Conservation (phyloP, 35 echinoderm and acorn worm species). For the Anneissia japonica region DNA sequence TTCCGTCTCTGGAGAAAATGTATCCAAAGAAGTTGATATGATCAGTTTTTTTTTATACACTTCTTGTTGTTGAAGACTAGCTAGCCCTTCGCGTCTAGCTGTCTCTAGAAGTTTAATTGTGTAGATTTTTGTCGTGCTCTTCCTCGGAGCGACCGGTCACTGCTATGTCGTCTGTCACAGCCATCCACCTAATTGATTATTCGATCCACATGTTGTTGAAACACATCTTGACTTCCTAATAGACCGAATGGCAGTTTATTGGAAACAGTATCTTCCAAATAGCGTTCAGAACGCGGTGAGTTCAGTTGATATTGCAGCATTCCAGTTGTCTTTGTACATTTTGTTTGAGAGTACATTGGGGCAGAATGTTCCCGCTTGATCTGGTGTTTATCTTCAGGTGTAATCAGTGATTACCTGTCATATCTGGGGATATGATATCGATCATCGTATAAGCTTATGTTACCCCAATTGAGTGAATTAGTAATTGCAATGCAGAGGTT, state of each 20-base stretch:
- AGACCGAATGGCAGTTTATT: conserved; percentile 31
- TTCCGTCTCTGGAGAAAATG: not conserved
- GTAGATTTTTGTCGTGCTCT: conserved; percentile 21
- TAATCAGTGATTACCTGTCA: too few relatives aligned
- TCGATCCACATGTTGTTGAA: conserved; percentile 25
- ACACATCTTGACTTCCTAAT: conserved; percentile 15
- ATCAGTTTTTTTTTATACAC: not conserved
- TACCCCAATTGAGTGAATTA: too few relatives aligned
- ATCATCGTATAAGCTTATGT: too few relatives aligned
- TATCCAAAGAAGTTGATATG: not conserved
- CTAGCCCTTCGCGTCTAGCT: not conserved
- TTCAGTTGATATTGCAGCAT: too few relatives aligned
- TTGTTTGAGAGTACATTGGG: too few relatives aligned
- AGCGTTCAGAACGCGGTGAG: conserved; percentile 34
- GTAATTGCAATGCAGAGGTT: too few relatives aligned
- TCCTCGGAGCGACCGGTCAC: not conserved
- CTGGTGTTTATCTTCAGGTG: too few relatives aligned
- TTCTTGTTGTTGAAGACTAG: not conserved
- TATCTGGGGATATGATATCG: too few relatives aligned
- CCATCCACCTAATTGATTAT: too few relatives aligned
- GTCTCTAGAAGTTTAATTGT: too few relatives aligned
- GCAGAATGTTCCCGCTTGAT: too few relatives aligned
- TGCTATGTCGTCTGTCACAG: not conserved
- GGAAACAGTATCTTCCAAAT: conserved; percentile 21
- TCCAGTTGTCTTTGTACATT: too few relatives aligned